These are phyloP conservation scores for Chauna torquata DNA, from an alignment of 2,113 vertebrate genomes.

Conservation along the genomic window DNA sequence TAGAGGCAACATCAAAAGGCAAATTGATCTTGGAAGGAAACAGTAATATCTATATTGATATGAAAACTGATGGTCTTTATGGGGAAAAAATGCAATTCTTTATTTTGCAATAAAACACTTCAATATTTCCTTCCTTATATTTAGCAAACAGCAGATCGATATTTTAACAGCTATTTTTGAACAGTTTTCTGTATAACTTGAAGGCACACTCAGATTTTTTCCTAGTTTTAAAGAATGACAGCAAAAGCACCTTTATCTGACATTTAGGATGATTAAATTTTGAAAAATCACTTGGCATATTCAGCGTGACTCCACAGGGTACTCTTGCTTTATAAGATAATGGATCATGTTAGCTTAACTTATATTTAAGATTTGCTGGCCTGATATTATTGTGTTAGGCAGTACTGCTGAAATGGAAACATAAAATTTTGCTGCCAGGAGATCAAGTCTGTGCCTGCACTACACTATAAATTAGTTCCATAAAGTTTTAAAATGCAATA, in stretches of 20 bases:
- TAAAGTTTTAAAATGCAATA: conserved; percentile 74
- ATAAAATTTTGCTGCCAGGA: conserved; percentile 77
- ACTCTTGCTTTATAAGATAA: conserved; percentile 79
- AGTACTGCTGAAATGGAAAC: conserved; percentile 78
- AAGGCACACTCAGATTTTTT: conserved; percentile 52
- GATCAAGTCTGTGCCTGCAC: conserved; percentile 73
- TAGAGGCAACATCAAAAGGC: neutral
- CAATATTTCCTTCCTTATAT: conserved; percentile 35
- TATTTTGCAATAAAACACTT: conserved; percentile 23
- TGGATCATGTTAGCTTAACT: conserved; percentile 84
- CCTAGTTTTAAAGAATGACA: conserved; percentile 84
- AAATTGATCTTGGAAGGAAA: neutral
- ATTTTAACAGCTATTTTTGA: conserved; percentile 75
- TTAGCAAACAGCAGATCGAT: conserved; percentile 51
- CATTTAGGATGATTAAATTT: conserved; percentile 90
- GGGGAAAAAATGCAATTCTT: conserved; percentile 16
- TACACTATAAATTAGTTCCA: conserved; percentile 75
- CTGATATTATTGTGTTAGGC: conserved; percentile 81
- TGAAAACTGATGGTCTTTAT: neutral
- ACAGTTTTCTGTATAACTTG: conserved; percentile 80
- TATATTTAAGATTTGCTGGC: conserved; percentile 79
- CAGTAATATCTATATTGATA: conserved; percentile 11
- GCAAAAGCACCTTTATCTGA: conserved; percentile 86
- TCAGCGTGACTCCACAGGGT: conserved; percentile 79
- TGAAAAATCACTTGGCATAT: conserved; percentile 82